These are phyloP conservation scores for Tichodroma muraria DNA, from an alignment of 2,113 vertebrate genomes.

Conservation along the genomic window DNA sequence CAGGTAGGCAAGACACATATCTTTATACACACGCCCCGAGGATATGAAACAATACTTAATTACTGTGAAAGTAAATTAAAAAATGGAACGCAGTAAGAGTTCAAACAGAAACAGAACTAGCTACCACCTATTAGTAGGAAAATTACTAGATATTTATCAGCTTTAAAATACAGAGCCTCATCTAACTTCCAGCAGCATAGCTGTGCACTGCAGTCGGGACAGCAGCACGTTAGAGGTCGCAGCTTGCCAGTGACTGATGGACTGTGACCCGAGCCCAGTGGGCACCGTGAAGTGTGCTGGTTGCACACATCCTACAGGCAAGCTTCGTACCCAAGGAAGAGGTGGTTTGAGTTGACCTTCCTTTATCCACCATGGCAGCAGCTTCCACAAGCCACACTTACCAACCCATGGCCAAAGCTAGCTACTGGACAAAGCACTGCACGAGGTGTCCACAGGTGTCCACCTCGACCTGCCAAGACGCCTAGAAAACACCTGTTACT, in stretches of 20 bases:
- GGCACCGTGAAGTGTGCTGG: neutral
- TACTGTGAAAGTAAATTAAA: conserved; percentile 37
- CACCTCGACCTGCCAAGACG: neutral
- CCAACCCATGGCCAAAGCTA: neutral
- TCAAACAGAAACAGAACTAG: conserved; percentile 23
- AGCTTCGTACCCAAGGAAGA: neutral
- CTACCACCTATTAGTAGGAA: neutral
- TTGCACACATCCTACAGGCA: neutral
- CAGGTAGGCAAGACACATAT: neutral
- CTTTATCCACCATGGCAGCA: neutral
- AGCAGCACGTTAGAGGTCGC: neutral
- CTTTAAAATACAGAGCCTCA: neutral
- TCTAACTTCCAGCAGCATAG: neutral
- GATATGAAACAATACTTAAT: conserved; percentile 47
- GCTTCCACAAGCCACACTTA: neutral
- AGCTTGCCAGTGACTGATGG: neutral
- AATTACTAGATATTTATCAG: neutral
- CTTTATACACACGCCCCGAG: neutral
- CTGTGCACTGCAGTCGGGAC: neutral
- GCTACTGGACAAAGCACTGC: neutral
- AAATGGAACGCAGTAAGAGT: conserved; percentile 4
- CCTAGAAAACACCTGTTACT: neutral
- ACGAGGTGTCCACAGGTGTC: neutral
- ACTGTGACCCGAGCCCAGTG: neutral
- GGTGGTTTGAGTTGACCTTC: neutral